Conservation (phyloP, 2,888 invertebrate genomes). For the Ryuthela nishihirai region DNA sequence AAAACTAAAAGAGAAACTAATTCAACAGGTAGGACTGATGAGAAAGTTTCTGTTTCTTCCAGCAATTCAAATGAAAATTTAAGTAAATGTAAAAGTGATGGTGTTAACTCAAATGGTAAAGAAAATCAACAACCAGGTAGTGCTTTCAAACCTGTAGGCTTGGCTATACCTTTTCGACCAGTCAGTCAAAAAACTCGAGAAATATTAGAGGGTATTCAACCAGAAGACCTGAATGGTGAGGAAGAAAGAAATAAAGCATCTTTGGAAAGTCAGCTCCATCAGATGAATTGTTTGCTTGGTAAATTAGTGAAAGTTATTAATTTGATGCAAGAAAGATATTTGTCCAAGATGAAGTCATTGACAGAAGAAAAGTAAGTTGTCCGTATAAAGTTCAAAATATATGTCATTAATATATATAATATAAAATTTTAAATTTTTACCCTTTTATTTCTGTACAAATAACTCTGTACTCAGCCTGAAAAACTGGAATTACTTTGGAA, state of each 20-base stretch:
- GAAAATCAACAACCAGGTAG: conserved; percentile 12
- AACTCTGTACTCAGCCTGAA: too few species aligned
- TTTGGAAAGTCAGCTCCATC: conserved; percentile 14
- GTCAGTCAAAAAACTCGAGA: conserved; percentile 24
- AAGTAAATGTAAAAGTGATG: conserved; percentile 24
- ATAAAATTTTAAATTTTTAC: too few species aligned
- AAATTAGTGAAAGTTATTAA: conserved; percentile 29
- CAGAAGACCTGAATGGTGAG: conserved; percentile 7
- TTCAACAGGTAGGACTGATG: not conserved
- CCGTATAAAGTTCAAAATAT: too few species aligned
- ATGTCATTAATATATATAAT: too few species aligned
- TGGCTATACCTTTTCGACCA: conserved; percentile 31
- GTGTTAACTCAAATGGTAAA: conserved; percentile 10
- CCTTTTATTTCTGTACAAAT: too few species aligned
- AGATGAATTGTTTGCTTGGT: conserved; percentile 16
- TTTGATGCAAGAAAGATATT: conserved; percentile 20
- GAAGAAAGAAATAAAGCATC: conserved; percentile 25
- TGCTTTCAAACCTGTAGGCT: conserved; percentile 32
- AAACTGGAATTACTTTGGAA: too few species aligned
- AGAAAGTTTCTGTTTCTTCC: conserved; percentile 20
- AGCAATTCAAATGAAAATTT: conserved; percentile 28
- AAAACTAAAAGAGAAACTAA: conserved; percentile 2
- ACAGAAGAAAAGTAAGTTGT: conserved; percentile 32
- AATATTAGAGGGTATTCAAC: conserved; percentile 1
- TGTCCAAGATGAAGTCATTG: conserved; percentile 14